A percentile compares a stretch with the other conserved stretches of the same genome.
Conservation (phyloP, 2,113 vertebrate species). For the Saguinus midas region DNA sequence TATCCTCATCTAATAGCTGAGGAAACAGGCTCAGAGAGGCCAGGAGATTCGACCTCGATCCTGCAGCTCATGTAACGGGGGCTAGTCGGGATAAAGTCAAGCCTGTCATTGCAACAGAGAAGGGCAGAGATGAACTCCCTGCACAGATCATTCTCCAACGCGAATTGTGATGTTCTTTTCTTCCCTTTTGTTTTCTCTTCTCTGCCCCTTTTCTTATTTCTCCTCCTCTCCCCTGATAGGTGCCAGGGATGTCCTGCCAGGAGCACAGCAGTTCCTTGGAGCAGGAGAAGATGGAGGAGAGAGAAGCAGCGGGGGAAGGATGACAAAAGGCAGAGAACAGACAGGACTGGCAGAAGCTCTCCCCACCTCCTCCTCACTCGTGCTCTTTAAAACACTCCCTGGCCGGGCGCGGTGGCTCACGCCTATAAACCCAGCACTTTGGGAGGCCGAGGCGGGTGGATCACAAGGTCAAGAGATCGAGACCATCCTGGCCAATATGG, state of each 20-base stretch:
- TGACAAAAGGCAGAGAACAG: neutral
- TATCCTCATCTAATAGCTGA: neutral
- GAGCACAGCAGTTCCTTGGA: neutral
- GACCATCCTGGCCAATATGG: no score
- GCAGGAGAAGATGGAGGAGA: neutral
- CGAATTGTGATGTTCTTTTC: neutral
- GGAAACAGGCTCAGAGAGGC: neutral
- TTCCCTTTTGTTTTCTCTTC: neutral
- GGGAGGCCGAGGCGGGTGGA: no score
- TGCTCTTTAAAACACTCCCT: neutral
- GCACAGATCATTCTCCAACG: fast-evolving
- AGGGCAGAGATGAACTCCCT: fast-evolving
- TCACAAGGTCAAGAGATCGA: no score
- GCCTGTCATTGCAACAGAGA: neutral
- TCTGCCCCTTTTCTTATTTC: neutral
- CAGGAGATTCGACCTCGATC: neutral
- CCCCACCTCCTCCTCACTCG: neutral
- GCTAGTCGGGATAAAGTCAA: neutral
- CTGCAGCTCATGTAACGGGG: neutral
- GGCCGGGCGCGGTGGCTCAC: neutral
- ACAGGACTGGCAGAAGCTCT: neutral
- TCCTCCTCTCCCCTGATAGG: neutral
- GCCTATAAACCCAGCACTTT: no score
- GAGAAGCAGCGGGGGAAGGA: neutral
- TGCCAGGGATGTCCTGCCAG: neutral